Base-by-base conservation (phyloP, 2,888 invertebrate genomes). In the Vannuccia rotundouncinata region DNA sequence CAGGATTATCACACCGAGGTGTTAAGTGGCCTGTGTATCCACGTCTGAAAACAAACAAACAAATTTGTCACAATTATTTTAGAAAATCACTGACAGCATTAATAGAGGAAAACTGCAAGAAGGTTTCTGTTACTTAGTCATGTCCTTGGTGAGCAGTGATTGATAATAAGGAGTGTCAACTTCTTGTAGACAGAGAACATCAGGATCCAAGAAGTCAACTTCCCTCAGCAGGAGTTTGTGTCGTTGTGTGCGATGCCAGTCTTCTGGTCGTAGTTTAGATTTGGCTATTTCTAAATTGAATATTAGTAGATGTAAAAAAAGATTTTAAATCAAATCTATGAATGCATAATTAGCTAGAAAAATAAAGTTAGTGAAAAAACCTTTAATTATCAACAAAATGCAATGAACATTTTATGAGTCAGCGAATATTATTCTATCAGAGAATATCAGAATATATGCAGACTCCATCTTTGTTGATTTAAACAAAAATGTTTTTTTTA, bases 181-280 rank as follows among this genome's bases (percentile, higher is more conserved):
- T 28, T 75, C 75, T 27, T 75, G 75, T 30, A 75, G 28, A 17
- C 75, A 75, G 75, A 75, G 75, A 1, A 75, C 1, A 17, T 75
- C 75, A 1, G 75, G 10, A 5, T 75, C 22, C 1, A 75, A 27
- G 5, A 29, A 29, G 1, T 75, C 75, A 30, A 75, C 2, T 28
- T 75, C 75, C 0, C 2, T 22, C 0, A 75, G 29, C 30, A 75
- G 75, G 0, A 29, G 75, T 1, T 1, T 1, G 75, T 75, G 75
- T 1, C 75, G 75, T 1, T 29, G 29, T 25, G n/a, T 27, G 1
- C 75, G 75, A 28, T 75, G 1, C 75, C 75, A 75, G 30, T 75
- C 30, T 17, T 75, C 75, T 1, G 75, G 75, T 17, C 27, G n/a
- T 22, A 75, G 29, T 17, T 75, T 75, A 45, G 45, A 45, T 45